Conservation (phyloP, 2,113 vertebrate species). For the Athene noctua region DNA sequence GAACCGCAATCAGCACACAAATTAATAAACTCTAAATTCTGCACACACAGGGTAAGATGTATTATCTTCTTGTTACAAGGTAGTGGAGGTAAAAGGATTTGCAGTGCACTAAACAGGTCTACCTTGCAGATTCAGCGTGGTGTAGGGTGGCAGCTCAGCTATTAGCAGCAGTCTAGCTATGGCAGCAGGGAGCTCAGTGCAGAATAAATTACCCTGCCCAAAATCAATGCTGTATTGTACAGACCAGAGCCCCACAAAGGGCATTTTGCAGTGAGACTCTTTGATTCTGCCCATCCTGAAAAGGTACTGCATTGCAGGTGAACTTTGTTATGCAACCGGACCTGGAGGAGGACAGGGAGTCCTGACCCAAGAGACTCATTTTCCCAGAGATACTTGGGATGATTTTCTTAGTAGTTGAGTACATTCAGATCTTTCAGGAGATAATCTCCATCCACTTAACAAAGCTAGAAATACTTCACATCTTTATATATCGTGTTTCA, state of each 20-base stretch:
- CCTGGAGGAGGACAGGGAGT: background rate
- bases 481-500: background rate
- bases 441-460: background rate
- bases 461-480: background rate
- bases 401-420: background rate
- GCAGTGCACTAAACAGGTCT: background rate
- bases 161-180: background rate
- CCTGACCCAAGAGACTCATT: background rate
- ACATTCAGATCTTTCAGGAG: background rate
- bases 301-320: background rate
- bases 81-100: background rate
- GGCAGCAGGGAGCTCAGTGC: background rate
- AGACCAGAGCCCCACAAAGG: background rate
- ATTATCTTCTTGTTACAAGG: background rate
- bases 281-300: background rate
- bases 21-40: background rate
- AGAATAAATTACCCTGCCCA: background rate
- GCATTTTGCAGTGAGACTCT: background rate
- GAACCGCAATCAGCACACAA: background rate
- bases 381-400: background rate
- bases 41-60: accelerated
- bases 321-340: background rate
- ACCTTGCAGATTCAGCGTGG: background rate
- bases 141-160: background rate
- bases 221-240: background rate